A percentile compares a stretch with the other conserved stretches of the same genome.
Evolutionary conservation across 2,888 invertebrate species (phyloP).

Genomic region (Drosophila longiperda): DNA sequence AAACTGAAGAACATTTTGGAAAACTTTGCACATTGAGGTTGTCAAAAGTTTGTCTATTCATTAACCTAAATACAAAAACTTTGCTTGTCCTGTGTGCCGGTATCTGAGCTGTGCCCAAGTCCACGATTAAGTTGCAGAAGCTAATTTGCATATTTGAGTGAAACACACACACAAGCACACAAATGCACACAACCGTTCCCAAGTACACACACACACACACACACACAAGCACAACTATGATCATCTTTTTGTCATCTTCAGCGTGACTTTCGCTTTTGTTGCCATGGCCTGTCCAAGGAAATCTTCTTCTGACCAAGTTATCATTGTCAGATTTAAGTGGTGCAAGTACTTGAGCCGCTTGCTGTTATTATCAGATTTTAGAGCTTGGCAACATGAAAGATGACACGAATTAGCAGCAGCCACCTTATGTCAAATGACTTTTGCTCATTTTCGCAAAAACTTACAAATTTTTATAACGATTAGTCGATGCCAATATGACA

Average conservation of each 20-base stretch:
- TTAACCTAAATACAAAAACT: conserved; percentile 72
- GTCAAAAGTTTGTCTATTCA: conserved; percentile 78
- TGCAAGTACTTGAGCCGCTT: conserved; percentile 30
- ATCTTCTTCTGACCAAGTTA: conserved; percentile 35
- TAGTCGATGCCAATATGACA: neutral
- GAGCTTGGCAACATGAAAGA: conserved; percentile 44
- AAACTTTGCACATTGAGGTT: conserved; percentile 78
- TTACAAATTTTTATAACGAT: conserved; percentile 6
- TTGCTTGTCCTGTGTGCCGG: conserved; percentile 8
- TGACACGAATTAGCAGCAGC: conserved; percentile 39
- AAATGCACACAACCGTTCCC: conserved; percentile 15
- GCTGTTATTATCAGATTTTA: conserved; percentile 18
- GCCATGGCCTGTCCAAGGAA: conserved; percentile 30
- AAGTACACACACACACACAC: conserved; percentile 16
- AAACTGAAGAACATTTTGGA: conserved; percentile 18
- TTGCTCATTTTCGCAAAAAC: conserved; percentile 10
- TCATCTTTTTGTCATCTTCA: conserved; percentile 15
- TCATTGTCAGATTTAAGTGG: conserved; percentile 53
- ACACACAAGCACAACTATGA: conserved; percentile 11
- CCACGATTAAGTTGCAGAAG: conserved; percentile 69
- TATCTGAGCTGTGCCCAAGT: conserved; percentile 31
- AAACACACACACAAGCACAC: conserved; percentile 26
- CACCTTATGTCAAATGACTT: conserved; percentile 26
- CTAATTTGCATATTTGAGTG: conserved; percentile 80
- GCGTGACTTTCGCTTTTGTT: conserved; percentile 55